Base-by-base conservation (phyloP, 2,797 vertebrate genomes). In the Sardinella longiceps region DNA sequence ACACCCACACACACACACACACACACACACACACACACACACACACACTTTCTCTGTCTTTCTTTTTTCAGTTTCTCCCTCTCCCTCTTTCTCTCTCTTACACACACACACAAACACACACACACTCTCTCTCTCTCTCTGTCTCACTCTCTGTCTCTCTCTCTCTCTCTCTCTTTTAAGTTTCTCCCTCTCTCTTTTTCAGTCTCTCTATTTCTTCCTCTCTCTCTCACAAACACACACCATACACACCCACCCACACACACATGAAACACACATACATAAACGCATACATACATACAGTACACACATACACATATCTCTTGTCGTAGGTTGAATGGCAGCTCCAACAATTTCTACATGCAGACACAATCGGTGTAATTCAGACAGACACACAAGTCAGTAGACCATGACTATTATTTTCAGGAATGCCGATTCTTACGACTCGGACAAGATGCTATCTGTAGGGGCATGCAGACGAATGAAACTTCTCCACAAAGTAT, bases 141-240 rank as follows among this genome's bases (percentile, higher is more conserved):
- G 46, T 48, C 46, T 48, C 46, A 7, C 46, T 82, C 77, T 83
- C 82, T 85, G 37, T 74, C 74, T 58, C 63, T 46, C 45, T 45
- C 45, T 45, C 45, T 45, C 45, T 45, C 45, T 45, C 45, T 5
- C 56, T 20, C 56, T 11, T 23, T 5, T 23, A 58, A 14, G 3
- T 45, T 45, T n/a, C n/a, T n/a, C n/a, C n/a, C n/a, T 45, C 45
- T 46, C 46, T 46, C 5, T 5, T 46, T 46, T 1, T 46, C 46
- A 0, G 6, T 46, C 11, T 77, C 9, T 77, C 2, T 77, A 6
- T 3, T 4, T 77, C 9, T 77, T 28, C 3, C 5, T 25, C 25
- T 77, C 77, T 81, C 74, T 1, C 43, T 3, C n/a, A 30, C 39
- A 53, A 56, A 83, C n/a, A 81, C n/a, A 84, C 77, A 84, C 82